These are phyloP conservation scores for Oryzias dopingdopingensis DNA, from an alignment of 2,797 vertebrate genomes.

Conservation along the genomic window DNA sequence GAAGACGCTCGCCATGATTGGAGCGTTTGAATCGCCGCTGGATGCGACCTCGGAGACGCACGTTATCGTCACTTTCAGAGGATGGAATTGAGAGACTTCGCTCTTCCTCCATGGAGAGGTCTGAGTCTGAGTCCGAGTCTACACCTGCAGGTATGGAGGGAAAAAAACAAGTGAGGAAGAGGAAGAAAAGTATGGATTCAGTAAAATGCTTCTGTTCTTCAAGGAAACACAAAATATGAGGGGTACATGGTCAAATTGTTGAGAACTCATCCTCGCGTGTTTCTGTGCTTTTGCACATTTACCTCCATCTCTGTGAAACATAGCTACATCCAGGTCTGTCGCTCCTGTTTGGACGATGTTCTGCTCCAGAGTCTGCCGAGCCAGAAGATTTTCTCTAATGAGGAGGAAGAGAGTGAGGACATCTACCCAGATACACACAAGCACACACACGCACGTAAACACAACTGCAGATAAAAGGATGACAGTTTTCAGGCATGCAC, in stretches of 20 bases:
- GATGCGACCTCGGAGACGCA: constrained; percentile 91
- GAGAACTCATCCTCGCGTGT: background rate
- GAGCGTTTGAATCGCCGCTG: constrained; percentile 89
- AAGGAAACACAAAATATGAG: background rate
- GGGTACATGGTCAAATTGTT: background rate
- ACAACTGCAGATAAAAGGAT: background rate
- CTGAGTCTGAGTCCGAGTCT: constrained; percentile 95
- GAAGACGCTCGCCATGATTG: constrained; percentile 90
- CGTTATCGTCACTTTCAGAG: constrained; percentile 96
- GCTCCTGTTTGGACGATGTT: constrained; percentile 89
- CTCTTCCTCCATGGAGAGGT: constrained; percentile 95
- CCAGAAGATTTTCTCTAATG: constrained; percentile 88
- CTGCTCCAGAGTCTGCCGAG: constrained; percentile 88
- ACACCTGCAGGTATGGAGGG: constrained; percentile 74
- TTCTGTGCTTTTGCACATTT: constrained; percentile 11
- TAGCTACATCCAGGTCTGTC: constrained; percentile 94
- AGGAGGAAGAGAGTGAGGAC: constrained; percentile 18
- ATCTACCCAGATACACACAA: constrained; percentile 7
- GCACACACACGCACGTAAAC: background rate
- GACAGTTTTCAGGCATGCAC: too few relatives aligned
- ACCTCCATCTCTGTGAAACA: constrained; percentile 98
- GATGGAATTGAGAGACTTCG: constrained; percentile 95
- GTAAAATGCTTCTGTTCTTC: background rate
- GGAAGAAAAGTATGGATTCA: background rate
- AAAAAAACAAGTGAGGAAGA: background rate